phyloP scores from a whole-genome alignment of 2,888 invertebrate genomes.

The Chaitophorus viminalis region DNA sequence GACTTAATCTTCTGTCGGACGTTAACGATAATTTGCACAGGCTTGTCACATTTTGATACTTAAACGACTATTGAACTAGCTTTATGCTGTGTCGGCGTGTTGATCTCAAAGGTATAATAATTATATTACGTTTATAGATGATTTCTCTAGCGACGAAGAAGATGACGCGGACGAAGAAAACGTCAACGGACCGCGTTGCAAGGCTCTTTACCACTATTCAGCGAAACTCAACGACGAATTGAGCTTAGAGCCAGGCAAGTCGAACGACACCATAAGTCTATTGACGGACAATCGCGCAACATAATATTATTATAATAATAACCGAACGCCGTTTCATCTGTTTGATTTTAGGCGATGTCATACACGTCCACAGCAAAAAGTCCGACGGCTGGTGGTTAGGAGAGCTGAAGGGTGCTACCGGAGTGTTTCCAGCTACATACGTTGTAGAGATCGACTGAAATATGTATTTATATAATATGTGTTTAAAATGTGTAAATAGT shows the following conservation, averaged over 20 bases:
- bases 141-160: constrained; percentile 49
- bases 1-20: neutral
- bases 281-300: neutral
- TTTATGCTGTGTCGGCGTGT: neutral
- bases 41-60: neutral
- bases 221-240: constrained; percentile 90
- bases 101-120: neutral
- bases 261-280: neutral
- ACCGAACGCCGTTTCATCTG: neutral
- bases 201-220: constrained; percentile 87
- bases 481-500: neutral
- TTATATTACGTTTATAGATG: neutral
- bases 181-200: constrained; percentile 73
- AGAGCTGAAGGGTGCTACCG: constrained; percentile 83
- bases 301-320: neutral
- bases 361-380: constrained; percentile 89
- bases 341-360: constrained; percentile 76
- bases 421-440: constrained; percentile 94
- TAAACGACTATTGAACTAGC: neutral
- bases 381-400: constrained; percentile 97
- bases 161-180: constrained; percentile 77
- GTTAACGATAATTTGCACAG: neutral
- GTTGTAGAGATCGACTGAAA: constrained; percentile 79
- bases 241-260: constrained; percentile 75
- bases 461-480: neutral